A percentile compares a stretch with the other conserved stretches of the same genome.
Conservation (phyloP, 2,113 vertebrate species). For the Nanger granti region DNA sequence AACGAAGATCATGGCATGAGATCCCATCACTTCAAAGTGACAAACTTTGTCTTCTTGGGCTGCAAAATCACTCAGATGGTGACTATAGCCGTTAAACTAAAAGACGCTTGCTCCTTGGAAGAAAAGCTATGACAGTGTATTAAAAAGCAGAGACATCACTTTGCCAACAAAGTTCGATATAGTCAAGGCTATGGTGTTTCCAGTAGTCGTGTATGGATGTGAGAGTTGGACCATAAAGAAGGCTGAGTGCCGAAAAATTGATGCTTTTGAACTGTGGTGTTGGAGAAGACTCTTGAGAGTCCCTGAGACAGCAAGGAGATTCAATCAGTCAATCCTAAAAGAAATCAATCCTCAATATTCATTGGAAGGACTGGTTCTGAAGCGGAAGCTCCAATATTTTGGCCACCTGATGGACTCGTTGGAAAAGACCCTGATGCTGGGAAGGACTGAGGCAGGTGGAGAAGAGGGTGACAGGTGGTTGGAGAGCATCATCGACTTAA, state of each 20-base stretch:
- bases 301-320: neutral
- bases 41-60: neutral
- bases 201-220: neutral
- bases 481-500: neutral
- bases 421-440: neutral
- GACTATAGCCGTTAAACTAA: neutral
- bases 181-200: neutral
- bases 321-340: neutral
- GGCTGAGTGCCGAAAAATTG: neutral
- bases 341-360: neutral
- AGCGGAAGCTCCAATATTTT: neutral
- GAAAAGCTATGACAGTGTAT: neutral
- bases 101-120: neutral
- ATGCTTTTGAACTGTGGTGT: neutral
- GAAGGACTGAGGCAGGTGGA: neutral
- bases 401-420: neutral
- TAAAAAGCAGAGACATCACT: neutral
- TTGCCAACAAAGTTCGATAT: neutral
- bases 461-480: neutral
- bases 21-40: neutral
- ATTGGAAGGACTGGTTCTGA: neutral
- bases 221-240: neutral
- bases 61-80: neutral
- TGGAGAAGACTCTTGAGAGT: neutral
- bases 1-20: neutral